Conservation (phyloP, 2,888 invertebrate species). For the Thymelicus acteon region DNA sequence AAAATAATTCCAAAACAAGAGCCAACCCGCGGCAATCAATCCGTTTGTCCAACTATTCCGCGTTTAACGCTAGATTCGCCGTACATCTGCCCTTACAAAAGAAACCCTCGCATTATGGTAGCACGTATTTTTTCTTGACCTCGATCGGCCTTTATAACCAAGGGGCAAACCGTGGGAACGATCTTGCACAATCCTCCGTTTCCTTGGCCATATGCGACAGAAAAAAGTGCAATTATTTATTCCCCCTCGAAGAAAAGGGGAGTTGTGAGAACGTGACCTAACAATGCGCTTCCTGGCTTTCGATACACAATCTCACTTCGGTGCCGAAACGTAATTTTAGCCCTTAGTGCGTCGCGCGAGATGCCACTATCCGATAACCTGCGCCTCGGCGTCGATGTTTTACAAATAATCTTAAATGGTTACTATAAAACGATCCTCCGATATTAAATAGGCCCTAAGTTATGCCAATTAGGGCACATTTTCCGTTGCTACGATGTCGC, state of each 20-base stretch:
- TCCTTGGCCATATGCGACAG: slow-evolving; percentile 84
- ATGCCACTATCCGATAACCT: slow-evolving; percentile 64
- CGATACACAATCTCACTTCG: slow-evolving; percentile 70
- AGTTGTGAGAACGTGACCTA: slow-evolving; percentile 85
- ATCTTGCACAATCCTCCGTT: slow-evolving; percentile 79
- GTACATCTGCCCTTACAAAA: slow-evolving; percentile 80
- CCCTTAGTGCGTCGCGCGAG: slow-evolving; percentile 59
- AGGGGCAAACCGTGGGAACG: slow-evolving; percentile 83
- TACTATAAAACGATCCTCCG: slow-evolving; percentile 48
- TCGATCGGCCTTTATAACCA: slow-evolving; percentile 77
- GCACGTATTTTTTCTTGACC: slow-evolving; percentile 84
- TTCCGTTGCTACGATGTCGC: slow-evolving; percentile 38
- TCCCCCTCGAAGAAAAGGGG: slow-evolving; percentile 84
- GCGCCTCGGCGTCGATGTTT: slow-evolving; percentile 56
- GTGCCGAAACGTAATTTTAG: slow-evolving; percentile 60
- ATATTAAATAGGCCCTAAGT: slow-evolving; percentile 51
- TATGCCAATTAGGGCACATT: slow-evolving; percentile 43
- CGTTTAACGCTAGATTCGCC: slow-evolving; percentile 74
- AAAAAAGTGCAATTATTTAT: slow-evolving; percentile 85
- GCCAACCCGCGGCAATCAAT: slow-evolving; percentile 67
- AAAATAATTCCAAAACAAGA: slow-evolving; percentile 40
- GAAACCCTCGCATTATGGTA: slow-evolving; percentile 75
- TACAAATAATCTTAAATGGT: slow-evolving; percentile 68
- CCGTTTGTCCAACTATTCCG: slow-evolving; percentile 70
- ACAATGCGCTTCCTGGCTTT: slow-evolving; percentile 85